Evolutionary conservation across 1,140 invertebrate genomes (phyloP).

Genomic region (Myzus persicae): DNA sequence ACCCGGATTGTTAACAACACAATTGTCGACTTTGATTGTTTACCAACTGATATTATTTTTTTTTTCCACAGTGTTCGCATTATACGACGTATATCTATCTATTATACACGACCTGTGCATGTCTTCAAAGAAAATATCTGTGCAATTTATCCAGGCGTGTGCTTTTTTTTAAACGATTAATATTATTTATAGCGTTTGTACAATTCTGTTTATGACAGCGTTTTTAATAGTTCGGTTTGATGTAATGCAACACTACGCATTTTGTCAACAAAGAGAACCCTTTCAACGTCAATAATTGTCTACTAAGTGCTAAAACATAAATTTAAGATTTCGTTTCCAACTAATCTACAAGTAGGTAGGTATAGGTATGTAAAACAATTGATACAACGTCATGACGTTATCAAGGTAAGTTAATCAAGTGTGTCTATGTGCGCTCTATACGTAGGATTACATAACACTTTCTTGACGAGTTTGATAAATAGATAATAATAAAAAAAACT

Average conservation of each 20-base stretch:
- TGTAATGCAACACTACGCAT: neutral
- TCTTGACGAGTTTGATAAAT: neutral
- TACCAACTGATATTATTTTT: neutral
- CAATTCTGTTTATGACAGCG: neutral
- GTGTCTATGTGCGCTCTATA: neutral
- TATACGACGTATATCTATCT: neutral
- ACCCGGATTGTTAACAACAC: neutral
- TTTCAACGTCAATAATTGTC: neutral
- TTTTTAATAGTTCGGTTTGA: neutral
- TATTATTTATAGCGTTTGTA: neutral
- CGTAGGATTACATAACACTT: neutral
- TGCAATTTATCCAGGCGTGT: neutral
- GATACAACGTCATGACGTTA: neutral
- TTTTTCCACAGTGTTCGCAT: neutral
- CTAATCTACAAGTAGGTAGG: neutral
- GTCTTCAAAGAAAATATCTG: conserved; percentile 3
- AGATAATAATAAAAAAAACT: neutral
- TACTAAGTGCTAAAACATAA: neutral
- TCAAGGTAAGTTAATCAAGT: neutral
- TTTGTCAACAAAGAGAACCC: neutral
- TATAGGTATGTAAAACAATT: conserved; percentile 8
- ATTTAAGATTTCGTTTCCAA: neutral
- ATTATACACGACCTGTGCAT: neutral
- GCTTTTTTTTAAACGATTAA: neutral
- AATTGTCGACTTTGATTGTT: conserved; percentile 7